Conservation (phyloP, 2,797 vertebrate genomes). For the Nannoperca australis region DNA sequence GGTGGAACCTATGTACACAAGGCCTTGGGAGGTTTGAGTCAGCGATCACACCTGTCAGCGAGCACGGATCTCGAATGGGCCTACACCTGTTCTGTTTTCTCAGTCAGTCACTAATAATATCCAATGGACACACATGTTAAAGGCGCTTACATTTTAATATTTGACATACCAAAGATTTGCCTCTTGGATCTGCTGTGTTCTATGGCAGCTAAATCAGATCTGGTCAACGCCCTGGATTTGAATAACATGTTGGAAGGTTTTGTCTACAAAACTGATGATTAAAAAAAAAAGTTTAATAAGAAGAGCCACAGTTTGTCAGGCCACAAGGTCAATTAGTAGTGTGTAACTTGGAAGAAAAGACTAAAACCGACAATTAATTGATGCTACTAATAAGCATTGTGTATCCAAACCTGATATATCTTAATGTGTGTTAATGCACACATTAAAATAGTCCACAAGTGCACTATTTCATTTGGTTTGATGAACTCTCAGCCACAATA, state of each 20-base stretch:
- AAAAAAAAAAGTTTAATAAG: not conserved
- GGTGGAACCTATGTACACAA: constrained; percentile 54
- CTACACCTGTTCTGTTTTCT: not conserved
- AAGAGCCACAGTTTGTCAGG: not conserved
- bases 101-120: not conserved
- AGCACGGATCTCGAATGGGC: constrained; percentile 11
- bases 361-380: not conserved
- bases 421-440: not conserved
- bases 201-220: not conserved
- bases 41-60: constrained; percentile 11
- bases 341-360: not conserved
- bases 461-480: too few relatives aligned
- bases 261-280: not conserved
- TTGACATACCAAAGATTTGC: not conserved
- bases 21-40: constrained; percentile 40
- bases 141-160: not conserved
- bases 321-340: not conserved
- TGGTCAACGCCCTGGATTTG: not conserved
- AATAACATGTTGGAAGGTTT: not conserved
- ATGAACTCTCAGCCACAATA: not conserved
- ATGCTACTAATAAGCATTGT: not conserved
- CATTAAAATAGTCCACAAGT: too few relatives aligned
- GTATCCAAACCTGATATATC: not conserved
- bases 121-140: not conserved
- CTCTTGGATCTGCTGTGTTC: not conserved